A percentile compares a stretch with the other conserved stretches of the same genome.
These are phyloP conservation scores for Pseudorectes ferrugineus DNA, from an alignment of 2,113 vertebrate genomes.

Conservation along the genomic window DNA sequence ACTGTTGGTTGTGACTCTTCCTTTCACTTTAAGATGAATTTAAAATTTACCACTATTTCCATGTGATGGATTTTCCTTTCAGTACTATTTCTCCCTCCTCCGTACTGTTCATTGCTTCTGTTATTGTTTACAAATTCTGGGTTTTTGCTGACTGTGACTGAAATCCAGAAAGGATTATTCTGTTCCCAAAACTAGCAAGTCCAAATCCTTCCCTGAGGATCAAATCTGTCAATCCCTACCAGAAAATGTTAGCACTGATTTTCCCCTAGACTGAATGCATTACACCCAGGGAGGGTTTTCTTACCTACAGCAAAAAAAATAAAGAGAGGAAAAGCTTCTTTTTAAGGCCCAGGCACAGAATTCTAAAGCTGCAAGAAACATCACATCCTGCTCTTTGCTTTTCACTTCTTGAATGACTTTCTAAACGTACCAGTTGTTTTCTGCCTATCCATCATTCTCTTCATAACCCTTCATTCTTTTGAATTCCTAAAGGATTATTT, in stretches of 20 bases:
- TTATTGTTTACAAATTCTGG: neutral
- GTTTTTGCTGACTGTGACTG: neutral
- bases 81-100: neutral
- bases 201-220: neutral
- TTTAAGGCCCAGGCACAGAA: neutral
- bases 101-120: neutral
- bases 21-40: neutral
- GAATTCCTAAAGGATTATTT: neutral
- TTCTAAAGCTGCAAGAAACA: neutral
- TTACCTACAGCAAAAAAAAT: neutral
- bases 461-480: neutral
- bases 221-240: neutral
- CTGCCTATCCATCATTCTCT: neutral
- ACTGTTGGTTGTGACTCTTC: neutral
- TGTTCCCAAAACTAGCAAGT: neutral
- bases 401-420: neutral
- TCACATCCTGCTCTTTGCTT: neutral
- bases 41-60: neutral
- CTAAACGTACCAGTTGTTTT: fast-evolving
- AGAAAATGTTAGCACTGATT: neutral
- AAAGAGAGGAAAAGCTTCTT: neutral
- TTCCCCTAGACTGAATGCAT: neutral
- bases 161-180: neutral
- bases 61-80: neutral
- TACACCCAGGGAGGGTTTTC: neutral